These are phyloP conservation scores for Sparus aurata DNA, from an alignment of 2,797 vertebrate species.

Conservation along the genomic window DNA sequence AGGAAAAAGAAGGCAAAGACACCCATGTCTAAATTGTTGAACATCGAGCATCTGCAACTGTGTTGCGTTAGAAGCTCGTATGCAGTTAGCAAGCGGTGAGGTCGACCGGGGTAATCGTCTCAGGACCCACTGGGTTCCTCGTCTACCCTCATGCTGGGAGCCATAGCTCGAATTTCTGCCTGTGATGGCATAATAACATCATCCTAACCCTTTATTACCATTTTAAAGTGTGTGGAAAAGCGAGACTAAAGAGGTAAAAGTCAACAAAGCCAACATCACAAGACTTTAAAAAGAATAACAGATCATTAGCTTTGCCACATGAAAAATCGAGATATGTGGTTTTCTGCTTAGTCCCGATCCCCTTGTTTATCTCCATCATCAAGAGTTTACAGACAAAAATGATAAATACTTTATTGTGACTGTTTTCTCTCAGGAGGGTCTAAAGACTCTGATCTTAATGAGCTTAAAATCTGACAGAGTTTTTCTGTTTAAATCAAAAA, in stretches of 20 bases:
- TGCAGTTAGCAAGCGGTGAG: too few species aligned
- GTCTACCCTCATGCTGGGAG: neutral
- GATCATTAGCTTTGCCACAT: constrained; percentile 17
- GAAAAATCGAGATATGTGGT: neutral
- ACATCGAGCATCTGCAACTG: too few species aligned
- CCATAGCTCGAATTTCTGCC: neutral
- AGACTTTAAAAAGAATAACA: constrained; percentile 16
- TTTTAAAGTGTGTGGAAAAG: neutral
- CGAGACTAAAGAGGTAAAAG: neutral
- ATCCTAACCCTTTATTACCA: neutral
- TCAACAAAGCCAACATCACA: constrained; percentile 11
- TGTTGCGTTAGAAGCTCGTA: too few species aligned
- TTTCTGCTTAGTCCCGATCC: constrained; percentile 13
- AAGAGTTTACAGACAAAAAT: constrained; percentile 28
- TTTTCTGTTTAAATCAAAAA: constrained; percentile 51
- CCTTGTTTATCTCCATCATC: constrained; percentile 29
- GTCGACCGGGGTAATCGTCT: neutral
- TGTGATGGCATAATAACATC: neutral
- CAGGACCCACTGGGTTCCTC: neutral
- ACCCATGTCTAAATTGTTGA: too few species aligned
- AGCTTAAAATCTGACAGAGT: constrained; percentile 32
- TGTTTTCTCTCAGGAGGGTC: constrained; percentile 25
- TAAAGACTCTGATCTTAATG: constrained; percentile 52
- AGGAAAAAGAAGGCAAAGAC: too few species aligned
- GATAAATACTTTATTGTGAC: constrained; percentile 33